Evolutionary conservation across 1,140 invertebrate species (phyloP).

Genomic region (Cotesia glomerata): DNA sequence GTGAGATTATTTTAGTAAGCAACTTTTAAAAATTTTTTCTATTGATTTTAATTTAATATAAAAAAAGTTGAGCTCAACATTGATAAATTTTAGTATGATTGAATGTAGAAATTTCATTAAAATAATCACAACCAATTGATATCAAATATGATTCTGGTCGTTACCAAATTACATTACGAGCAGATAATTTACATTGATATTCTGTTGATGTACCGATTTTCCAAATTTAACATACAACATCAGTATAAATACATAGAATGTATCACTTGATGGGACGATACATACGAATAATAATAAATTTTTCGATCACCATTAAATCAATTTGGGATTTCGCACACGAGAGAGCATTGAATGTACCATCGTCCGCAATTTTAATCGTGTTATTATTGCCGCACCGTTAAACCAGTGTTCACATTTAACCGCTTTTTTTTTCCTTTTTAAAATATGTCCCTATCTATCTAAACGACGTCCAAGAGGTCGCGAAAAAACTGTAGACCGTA

Average conservation of each 20-base stretch:
- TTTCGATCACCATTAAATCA: constrained; percentile 20
- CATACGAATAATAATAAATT: constrained; percentile 8
- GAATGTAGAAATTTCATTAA: background rate
- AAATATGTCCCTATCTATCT: constrained; percentile 5
- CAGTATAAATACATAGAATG: background rate
- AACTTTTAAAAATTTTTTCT: no score
- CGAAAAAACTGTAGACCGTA: background rate
- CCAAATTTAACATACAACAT: background rate
- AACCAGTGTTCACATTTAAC: background rate
- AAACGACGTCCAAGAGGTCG: background rate
- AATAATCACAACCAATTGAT: background rate
- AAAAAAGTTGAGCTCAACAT: no score
- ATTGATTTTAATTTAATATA: no score
- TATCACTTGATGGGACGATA: constrained; percentile 19
- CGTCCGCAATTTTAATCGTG: constrained; percentile 9
- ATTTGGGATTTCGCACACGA: constrained; percentile 23
- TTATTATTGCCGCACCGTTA: constrained; percentile 10
- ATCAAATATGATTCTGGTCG: background rate
- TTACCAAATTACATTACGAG: background rate
- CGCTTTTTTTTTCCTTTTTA: background rate
- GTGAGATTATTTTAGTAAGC: no score
- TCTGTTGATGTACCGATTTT: constrained; percentile 12
- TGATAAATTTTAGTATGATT: no score
- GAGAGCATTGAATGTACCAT: constrained; percentile 2
- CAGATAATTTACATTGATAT: constrained; percentile 3